Evolutionary conservation across 2,888 invertebrate genomes (phyloP).

Genomic region (Cloeon dipterum): DNA sequence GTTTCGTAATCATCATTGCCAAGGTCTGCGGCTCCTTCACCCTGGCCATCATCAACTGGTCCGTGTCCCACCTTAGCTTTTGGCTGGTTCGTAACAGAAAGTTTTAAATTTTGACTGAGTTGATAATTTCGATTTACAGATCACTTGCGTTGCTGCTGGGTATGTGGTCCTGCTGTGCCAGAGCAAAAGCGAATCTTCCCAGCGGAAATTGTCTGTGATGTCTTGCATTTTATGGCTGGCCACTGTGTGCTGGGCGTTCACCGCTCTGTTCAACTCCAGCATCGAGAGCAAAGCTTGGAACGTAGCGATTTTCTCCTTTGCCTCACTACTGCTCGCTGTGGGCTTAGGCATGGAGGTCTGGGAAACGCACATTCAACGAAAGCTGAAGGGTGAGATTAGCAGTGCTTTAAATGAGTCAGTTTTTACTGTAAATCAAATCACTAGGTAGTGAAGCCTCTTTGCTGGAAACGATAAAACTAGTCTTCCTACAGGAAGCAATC

Average conservation of each 20-base stretch:
- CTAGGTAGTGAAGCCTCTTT: background rate
- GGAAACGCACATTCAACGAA: conserved; percentile 21
- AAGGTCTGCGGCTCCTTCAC: conserved; percentile 20
- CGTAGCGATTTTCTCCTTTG: conserved; percentile 44
- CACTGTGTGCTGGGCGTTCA: background rate
- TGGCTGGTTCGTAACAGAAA: conserved; percentile 17
- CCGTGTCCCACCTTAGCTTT: conserved; percentile 16
- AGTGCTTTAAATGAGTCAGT: background rate
- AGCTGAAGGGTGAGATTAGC: conserved; percentile 4
- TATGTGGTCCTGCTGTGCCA: conserved; percentile 47
- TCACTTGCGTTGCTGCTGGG: conserved; percentile 35
- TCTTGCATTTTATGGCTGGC: conserved; percentile 49
- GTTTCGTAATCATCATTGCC: conserved; percentile 30
- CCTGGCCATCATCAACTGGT: conserved; percentile 13
- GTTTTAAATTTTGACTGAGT: conserved; percentile 17
- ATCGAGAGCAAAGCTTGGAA: conserved; percentile 14
- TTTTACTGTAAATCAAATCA: background rate
- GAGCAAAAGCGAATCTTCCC: conserved; percentile 51
- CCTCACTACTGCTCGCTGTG: conserved; percentile 37
- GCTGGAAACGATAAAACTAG: background rate
- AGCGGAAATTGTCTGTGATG: conserved; percentile 37
- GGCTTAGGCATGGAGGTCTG: conserved; percentile 38
- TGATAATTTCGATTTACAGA: conserved; percentile 24
- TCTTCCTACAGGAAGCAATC: background rate
- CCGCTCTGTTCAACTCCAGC: background rate